These are phyloP conservation scores for Oreochromis niloticus DNA, from an alignment of 2,113 vertebrate species.

Conservation along the genomic window DNA sequence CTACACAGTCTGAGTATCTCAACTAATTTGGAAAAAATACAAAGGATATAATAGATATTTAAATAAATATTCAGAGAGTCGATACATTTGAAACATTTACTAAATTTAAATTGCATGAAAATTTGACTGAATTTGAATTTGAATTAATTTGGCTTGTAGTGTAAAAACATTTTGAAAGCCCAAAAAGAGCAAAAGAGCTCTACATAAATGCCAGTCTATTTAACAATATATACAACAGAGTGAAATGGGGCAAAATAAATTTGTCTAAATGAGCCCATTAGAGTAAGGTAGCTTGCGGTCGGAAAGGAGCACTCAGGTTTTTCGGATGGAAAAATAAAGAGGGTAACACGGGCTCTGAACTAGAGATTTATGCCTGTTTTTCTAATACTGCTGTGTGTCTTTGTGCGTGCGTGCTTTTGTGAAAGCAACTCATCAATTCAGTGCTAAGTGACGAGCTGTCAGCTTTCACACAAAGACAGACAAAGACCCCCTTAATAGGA, in stretches of 20 bases:
- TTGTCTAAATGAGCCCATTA: neutral
- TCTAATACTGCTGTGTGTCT: neutral
- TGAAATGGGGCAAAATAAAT: neutral
- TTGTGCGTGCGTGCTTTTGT: neutral
- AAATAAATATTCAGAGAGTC: neutral
- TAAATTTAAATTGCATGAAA: neutral
- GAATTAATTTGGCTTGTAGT: neutral
- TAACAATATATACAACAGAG: neutral
- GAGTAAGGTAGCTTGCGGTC: neutral
- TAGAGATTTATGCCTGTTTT: neutral
- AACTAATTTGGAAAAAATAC: neutral
- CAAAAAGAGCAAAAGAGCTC: neutral
- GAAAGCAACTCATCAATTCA: constrained; percentile 13
- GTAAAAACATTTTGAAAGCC: neutral
- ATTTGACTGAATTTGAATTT: neutral
- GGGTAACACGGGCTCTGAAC: neutral
- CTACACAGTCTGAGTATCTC: neutral
- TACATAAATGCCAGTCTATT: neutral
- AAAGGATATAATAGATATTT: neutral
- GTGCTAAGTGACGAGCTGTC: constrained; percentile 50
- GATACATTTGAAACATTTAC: neutral
- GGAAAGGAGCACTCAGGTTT: neutral
- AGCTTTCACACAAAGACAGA: neutral
- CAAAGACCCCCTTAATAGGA: neutral
- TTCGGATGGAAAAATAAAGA: neutral